phyloP scores from a whole-genome alignment of 2,113 vertebrate species.

The Galemys pyrenaicus region DNA sequence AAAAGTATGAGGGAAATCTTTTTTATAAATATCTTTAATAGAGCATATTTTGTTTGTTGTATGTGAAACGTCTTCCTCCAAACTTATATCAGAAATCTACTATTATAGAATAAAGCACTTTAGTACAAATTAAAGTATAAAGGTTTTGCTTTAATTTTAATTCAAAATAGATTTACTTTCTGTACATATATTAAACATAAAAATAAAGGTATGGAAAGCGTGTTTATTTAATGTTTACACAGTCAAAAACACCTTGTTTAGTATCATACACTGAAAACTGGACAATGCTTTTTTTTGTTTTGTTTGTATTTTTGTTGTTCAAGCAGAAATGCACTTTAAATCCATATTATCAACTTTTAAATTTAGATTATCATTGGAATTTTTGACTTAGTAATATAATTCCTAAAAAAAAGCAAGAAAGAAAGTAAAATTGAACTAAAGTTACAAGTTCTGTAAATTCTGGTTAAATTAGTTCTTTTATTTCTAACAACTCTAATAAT shows the following conservation, averaged over 20 bases:
- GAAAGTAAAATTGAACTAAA: constrained; percentile 16
- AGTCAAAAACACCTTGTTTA: constrained; percentile 21
- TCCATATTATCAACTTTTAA: constrained; percentile 34
- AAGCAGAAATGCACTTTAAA: not conserved
- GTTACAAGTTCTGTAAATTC: not conserved
- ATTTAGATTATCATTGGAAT: not conserved
- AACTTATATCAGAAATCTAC: not conserved
- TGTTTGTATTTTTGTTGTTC: not conserved
- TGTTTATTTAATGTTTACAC: constrained; percentile 44
- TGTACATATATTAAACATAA: constrained; percentile 4
- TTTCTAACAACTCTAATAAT: not conserved
- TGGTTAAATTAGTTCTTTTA: constrained; percentile 2
- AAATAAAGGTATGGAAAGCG: constrained; percentile 38
- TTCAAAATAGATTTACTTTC: constrained; percentile 12
- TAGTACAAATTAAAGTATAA: not conserved
- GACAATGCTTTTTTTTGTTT: not conserved
- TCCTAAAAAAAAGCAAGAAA: constrained; percentile 14
- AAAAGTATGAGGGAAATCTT: constrained; percentile 70
- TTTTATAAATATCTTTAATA: constrained; percentile 75
- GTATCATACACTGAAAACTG: not conserved
- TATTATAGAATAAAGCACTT: constrained; percentile 27
- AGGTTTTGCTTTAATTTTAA: constrained; percentile 21
- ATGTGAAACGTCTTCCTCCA: constrained; percentile 46
- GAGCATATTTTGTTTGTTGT: constrained; percentile 58
- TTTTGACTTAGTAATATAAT: not conserved